A percentile compares a stretch with the other conserved stretches of the same genome.
Conservation (phyloP, 2,797 vertebrate genomes). For the Clarias laeviceps region DNA sequence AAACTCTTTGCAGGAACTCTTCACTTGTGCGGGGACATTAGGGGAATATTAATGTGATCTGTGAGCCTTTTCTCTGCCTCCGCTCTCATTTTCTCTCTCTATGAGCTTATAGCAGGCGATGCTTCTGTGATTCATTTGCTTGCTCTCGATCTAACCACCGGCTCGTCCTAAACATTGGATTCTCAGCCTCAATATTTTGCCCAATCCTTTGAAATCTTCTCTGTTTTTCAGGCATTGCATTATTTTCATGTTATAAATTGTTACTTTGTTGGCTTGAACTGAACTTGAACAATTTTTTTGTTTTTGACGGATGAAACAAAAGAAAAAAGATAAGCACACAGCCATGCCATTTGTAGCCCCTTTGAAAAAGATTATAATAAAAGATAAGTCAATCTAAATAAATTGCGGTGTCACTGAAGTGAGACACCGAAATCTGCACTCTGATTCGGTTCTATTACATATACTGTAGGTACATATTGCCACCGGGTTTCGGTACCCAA, state of each 20-base stretch:
- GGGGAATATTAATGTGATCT: conserved; percentile 53
- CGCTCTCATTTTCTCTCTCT: conserved; percentile 20
- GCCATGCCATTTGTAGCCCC: neutral
- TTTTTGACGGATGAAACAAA: neutral
- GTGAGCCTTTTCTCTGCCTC: conserved; percentile 20
- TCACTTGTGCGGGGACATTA: conserved; percentile 41
- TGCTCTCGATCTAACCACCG: conserved; percentile 23
- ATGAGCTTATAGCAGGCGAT: conserved; percentile 21
- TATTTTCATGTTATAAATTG: conserved; percentile 1
- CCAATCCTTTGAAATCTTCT: neutral
- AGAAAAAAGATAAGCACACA: neutral
- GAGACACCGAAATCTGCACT: too few relatives aligned
- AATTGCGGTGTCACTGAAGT: too few relatives aligned
- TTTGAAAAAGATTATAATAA: neutral
- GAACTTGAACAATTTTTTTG: neutral
- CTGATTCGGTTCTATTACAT: too few relatives aligned
- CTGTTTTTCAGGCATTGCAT: neutral
- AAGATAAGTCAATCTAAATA: neutral
- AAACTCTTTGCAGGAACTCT: conserved; percentile 43
- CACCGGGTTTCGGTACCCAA: too few relatives aligned
- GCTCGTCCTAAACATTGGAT: conserved; percentile 26
- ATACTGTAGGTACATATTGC: too few relatives aligned
- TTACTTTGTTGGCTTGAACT: neutral
- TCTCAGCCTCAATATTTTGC: conserved; percentile 26
- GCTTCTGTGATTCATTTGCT: conserved; percentile 34